These are phyloP conservation scores for Coluber constrictor DNA, from an alignment of 2,797 vertebrate genomes.

Conservation along the genomic window DNA sequence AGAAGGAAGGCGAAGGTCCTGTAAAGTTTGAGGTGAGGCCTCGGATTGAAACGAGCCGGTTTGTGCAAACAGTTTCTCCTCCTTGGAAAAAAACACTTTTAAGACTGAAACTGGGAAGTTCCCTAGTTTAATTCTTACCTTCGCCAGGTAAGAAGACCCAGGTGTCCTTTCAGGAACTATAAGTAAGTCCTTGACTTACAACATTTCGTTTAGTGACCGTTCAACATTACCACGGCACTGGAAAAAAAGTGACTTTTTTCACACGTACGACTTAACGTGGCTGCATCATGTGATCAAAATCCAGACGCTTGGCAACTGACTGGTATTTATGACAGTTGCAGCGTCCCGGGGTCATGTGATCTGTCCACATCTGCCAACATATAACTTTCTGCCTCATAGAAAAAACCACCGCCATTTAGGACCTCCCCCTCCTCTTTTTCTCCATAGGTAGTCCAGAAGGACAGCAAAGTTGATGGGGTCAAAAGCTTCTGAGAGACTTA, in stretches of 20 bases:
- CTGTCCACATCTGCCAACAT: neutral
- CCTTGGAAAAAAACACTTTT: too few species aligned
- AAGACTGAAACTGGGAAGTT: neutral
- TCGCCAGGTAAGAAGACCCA: neutral
- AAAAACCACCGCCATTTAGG: neutral
- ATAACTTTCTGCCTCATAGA: neutral
- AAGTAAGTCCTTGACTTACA: neutral
- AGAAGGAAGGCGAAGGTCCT: neutral
- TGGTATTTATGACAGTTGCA: neutral
- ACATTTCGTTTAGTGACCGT: neutral
- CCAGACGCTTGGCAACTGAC: neutral
- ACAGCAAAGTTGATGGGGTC: neutral
- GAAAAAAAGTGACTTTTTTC: neutral
- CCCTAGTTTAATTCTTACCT: neutral
- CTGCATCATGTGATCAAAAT: neutral
- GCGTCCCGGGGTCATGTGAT: neutral
- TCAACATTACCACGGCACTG: too few species aligned
- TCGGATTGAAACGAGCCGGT: slow-evolving; percentile 17
- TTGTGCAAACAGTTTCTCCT: neutral
- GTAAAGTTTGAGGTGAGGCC: slow-evolving; percentile 3
- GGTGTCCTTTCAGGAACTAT: neutral
- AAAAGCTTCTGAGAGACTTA: neutral
- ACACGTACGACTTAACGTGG: too few species aligned
- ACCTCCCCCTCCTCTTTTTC: neutral
- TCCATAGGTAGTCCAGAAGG: neutral